Conservation (phyloP, 2,888 invertebrate genomes). For the Hyppa rectilinea region DNA sequence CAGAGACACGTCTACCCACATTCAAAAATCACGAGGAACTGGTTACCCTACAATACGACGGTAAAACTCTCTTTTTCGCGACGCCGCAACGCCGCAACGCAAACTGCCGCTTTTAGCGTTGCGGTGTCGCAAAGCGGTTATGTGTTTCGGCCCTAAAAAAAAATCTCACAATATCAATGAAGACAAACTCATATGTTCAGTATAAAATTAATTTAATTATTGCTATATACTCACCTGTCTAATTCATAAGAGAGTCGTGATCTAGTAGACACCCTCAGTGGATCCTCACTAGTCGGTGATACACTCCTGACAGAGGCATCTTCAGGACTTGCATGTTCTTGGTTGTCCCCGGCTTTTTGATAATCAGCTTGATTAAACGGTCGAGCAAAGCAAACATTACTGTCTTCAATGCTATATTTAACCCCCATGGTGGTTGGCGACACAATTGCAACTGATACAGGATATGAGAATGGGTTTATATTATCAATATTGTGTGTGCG, state of each 20-base stretch:
- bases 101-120: too few species aligned
- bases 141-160: too few species aligned
- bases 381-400: constrained; percentile 39
- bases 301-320: background rate
- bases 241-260: constrained; percentile 55
- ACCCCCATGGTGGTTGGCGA: constrained; percentile 28
- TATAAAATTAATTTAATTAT: background rate
- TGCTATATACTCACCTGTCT: constrained; percentile 46
- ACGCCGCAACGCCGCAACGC: too few species aligned
- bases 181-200: background rate
- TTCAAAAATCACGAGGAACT: too few species aligned
- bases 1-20: too few species aligned
- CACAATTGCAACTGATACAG: constrained; percentile 24
- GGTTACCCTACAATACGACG: too few species aligned
- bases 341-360: constrained; percentile 7
- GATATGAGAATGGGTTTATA: constrained; percentile 1
- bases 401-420: background rate
- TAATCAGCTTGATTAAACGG: constrained; percentile 46
- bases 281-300: background rate
- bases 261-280: constrained; percentile 40
- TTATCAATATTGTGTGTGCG: constrained; percentile 37
- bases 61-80: too few species aligned
- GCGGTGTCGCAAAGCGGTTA: too few species aligned
- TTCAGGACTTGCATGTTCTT: background rate
- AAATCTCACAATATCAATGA: background rate